phyloP scores from a whole-genome alignment of 2,888 invertebrate species.

The Microctonus hyperodae region DNA sequence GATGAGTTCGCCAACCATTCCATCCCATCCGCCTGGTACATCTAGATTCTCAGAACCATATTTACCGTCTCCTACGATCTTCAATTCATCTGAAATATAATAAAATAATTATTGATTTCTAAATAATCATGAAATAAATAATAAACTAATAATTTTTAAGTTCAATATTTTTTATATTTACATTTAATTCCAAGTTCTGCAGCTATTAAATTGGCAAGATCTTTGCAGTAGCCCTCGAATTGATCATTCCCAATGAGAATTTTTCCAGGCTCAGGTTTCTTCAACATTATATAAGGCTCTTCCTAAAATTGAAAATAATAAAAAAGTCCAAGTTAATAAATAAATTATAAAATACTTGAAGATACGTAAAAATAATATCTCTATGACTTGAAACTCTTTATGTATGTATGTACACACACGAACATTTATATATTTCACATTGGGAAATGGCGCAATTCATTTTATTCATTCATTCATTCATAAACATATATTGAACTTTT shows the following conservation, averaged over 20 bases:
- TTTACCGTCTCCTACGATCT: slow-evolving; percentile 83
- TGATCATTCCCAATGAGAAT: slow-evolving; percentile 76
- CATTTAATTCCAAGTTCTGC: slow-evolving; percentile 84
- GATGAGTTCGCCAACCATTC: slow-evolving; percentile 86
- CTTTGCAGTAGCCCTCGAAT: slow-evolving; percentile 92
- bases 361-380: slow-evolving; percentile 17
- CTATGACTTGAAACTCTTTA: slow-evolving; percentile 8
- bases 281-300: slow-evolving; percentile 87
- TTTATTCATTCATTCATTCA: slow-evolving; percentile 26
- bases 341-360: slow-evolving; percentile 15
- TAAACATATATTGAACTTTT: not conserved
- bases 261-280: slow-evolving; percentile 72
- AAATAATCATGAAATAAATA: too few relatives aligned
- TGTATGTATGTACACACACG: too few relatives aligned
- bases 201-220: slow-evolving; percentile 83
- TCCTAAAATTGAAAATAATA: slow-evolving; percentile 66
- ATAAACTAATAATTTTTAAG: not conserved
- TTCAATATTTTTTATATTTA: slow-evolving; percentile 64
- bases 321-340: not conserved
- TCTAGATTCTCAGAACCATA: slow-evolving; percentile 82
- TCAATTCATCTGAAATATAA: slow-evolving; percentile 75
- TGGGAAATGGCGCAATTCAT: not conserved
- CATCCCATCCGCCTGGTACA: slow-evolving; percentile 83
- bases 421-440: not conserved
- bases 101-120: slow-evolving; percentile 7